phyloP scores from a whole-genome alignment of 2,113 vertebrate genomes.

The Furnarius figulus region DNA sequence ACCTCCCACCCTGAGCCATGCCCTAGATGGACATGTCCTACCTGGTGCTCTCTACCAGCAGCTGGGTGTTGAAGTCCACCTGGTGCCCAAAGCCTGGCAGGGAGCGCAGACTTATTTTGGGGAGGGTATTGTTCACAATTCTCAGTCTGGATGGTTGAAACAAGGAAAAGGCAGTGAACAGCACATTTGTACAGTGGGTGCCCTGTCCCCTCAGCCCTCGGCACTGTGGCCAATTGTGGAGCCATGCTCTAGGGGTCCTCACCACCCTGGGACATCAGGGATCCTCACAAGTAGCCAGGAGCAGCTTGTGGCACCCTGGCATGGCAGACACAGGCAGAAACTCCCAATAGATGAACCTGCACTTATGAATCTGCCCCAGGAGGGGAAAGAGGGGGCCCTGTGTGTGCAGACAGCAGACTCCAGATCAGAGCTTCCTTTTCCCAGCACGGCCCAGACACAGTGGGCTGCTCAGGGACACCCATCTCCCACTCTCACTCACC shows the following conservation, averaged over 20 bases:
- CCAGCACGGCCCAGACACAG: not conserved
- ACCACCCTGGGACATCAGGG: not conserved
- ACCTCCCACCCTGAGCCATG: accelerated
- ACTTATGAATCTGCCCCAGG: not conserved
- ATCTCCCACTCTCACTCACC: constrained; percentile 43
- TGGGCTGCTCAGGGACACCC: accelerated
- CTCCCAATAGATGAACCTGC: not conserved
- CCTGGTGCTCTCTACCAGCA: constrained; percentile 54
- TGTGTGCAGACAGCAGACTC: not conserved
- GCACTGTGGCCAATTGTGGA: accelerated
- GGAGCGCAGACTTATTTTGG: constrained; percentile 43
- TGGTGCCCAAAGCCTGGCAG: constrained; percentile 58
- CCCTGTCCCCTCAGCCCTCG: not conserved
- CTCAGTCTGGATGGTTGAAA: constrained; percentile 36
- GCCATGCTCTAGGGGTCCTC: accelerated
- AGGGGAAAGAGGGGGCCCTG: accelerated
- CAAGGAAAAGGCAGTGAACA: not conserved
- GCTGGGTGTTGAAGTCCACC: constrained; percentile 59
- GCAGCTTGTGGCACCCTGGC: not conserved
- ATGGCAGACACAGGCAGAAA: not conserved
- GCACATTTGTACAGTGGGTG: accelerated
- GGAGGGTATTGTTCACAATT: constrained; percentile 58
- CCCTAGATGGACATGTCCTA: not conserved
- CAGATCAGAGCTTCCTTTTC: not conserved
- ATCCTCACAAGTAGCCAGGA: not conserved